Base-by-base conservation (phyloP, 2,888 invertebrate species). In the Zelleria hepariella region DNA sequence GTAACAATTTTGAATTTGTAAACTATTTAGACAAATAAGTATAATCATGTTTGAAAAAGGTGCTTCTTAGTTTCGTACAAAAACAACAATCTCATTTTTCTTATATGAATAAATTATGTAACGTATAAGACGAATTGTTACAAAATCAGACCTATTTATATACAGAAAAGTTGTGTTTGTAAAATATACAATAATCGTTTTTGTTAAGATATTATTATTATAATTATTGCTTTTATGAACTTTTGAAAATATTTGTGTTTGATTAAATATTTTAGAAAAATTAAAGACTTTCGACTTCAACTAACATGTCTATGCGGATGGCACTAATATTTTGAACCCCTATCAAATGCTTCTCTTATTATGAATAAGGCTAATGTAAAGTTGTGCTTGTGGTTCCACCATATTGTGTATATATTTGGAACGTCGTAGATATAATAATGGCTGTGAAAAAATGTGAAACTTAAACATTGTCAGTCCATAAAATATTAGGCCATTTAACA, bases 391-490 rank as follows among this genome's bases (percentile, higher is more conserved):
- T 2, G 5, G 18, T 21, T 18, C 21, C 10, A 53, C 25, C 15
- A 15, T n/a, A 26, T 54, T 15, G 25, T 23, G 26, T 10, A 54
- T 18, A 26, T 25, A 6, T 24, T 63, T 52, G 23, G 66, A 66
- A 68, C 62, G 70, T 67, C 64, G 74, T 85, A 85, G 80, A 68
- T 72, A 74, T 78, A 80, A 73, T 77, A 78, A 77, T 79, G 87
- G 87, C 87, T 87, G 87, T 87, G 87, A 87, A 80, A 70, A 69
- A 77, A 77, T 75, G 74, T 80, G 75, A 73, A 73, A 66, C 57
- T 15, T 4, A n/a, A 63, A 65, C 69, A 66, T 77, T 77, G 71
- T 78, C 80, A 80, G 78, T 81, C 79, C 76, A 77, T 75, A 68
- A n/a, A 62, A 47, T 26, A 18, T 26, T 42, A 42, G 32, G 10